Evolutionary conservation across 2,888 invertebrate genomes (phyloP).

Genomic region (Leptopilina myrica): DNA sequence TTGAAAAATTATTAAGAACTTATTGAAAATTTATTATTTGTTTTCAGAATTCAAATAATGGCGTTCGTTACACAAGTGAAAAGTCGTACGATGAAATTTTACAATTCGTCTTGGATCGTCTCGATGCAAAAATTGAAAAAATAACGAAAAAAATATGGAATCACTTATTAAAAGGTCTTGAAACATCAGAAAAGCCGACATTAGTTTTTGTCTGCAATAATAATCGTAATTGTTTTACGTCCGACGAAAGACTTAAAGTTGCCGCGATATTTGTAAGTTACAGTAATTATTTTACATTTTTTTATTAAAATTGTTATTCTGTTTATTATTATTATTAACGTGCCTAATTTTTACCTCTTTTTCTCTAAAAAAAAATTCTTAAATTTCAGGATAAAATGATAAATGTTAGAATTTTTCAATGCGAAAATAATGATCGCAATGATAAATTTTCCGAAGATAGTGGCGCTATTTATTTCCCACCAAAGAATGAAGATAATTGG

Average conservation of each 20-base stretch:
- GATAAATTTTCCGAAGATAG: constrained; percentile 56
- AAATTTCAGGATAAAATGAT: constrained; percentile 65
- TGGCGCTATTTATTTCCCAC: constrained; percentile 65
- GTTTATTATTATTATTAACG: too few species aligned
- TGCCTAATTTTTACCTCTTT: too few species aligned
- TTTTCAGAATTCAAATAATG: constrained; percentile 63
- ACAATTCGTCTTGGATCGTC: constrained; percentile 62
- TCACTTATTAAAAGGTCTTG: constrained; percentile 57
- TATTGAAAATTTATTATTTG: neutral
- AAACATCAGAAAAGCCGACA: constrained; percentile 57
- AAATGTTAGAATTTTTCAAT: constrained; percentile 60
- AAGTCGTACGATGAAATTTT: constrained; percentile 61
- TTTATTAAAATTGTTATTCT: neutral
- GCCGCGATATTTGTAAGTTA: constrained; percentile 85
- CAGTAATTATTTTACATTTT: neutral
- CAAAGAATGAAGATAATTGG: constrained; percentile 64
- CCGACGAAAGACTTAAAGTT: constrained; percentile 78
- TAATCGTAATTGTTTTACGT: constrained; percentile 62
- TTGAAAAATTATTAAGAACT: too few species aligned
- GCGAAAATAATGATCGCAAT: constrained; percentile 58
- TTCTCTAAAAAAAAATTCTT: neutral
- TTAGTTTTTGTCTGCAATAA: constrained; percentile 66
- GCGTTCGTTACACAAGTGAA: constrained; percentile 60
- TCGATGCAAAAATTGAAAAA: constrained; percentile 64
- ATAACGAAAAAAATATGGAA: constrained; percentile 62